Evolutionary conservation across 2,797 vertebrate species (phyloP).

Genomic region (Semotilus atromaculatus): DNA sequence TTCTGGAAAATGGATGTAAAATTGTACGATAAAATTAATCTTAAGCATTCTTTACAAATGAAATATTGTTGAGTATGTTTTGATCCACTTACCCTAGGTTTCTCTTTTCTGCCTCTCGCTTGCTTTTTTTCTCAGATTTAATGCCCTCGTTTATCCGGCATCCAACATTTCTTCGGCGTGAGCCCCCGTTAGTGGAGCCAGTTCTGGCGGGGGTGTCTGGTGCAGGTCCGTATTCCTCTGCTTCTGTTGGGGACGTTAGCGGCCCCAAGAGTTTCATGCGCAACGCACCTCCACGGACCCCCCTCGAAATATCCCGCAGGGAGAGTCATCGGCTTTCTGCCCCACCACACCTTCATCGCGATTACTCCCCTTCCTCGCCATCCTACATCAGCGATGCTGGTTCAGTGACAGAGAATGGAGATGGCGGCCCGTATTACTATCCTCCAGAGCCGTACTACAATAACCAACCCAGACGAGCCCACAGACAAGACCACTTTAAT

Average conservation of each 20-base stretch:
- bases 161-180: slow-evolving; percentile 94
- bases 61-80: neutral
- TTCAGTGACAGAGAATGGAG: slow-evolving; percentile 89
- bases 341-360: slow-evolving; percentile 89
- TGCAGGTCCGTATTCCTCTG: slow-evolving; percentile 61
- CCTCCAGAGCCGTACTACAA: slow-evolving; percentile 88
- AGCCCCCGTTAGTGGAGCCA: slow-evolving; percentile 86
- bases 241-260: slow-evolving; percentile 81
- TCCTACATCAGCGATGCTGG: slow-evolving; percentile 86
- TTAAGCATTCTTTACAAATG: neutral
- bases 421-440: slow-evolving; percentile 84
- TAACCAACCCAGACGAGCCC: slow-evolving; percentile 77
- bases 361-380: slow-evolving; percentile 89
- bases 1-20: neutral
- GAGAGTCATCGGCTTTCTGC: slow-evolving; percentile 95
- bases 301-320: slow-evolving; percentile 89
- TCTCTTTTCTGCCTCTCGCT: neutral
- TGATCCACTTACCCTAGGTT: neutral
- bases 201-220: slow-evolving; percentile 70
- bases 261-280: slow-evolving; percentile 90
- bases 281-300: slow-evolving; percentile 81
- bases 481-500: slow-evolving; percentile 82
- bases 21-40: neutral
- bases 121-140: slow-evolving; percentile 81
- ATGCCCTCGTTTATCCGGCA: slow-evolving; percentile 99